Percentiles rank a stretch among this genome's conserved stretches.
These are phyloP conservation scores for Rhynchonycteris naso DNA, from an alignment of 2,797 vertebrate species.

Conservation along the genomic window DNA sequence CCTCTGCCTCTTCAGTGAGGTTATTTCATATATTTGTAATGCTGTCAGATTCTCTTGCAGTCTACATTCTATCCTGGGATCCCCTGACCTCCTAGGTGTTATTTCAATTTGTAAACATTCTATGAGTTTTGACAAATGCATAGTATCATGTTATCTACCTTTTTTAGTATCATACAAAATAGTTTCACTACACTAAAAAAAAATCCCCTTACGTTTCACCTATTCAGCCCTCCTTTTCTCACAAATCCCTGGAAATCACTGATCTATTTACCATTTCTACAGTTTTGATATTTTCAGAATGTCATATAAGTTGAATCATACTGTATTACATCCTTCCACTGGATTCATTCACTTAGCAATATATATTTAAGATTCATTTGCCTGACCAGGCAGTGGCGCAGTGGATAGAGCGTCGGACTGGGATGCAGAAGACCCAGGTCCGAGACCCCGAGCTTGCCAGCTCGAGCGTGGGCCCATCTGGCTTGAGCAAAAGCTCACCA, in stretches of 20 bases:
- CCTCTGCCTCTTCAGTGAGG: not conserved
- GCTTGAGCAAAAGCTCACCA: too few relatives aligned
- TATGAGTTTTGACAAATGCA: not conserved
- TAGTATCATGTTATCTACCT: not conserved
- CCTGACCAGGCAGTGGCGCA: too few relatives aligned
- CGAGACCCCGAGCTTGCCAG: too few relatives aligned
- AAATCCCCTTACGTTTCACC: not conserved
- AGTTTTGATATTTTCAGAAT: not conserved
- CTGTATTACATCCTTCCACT: not conserved
- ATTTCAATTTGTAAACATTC: not conserved
- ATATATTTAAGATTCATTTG: not conserved
- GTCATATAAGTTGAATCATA: not conserved
- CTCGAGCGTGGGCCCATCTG: too few relatives aligned
- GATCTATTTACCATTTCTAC: not conserved
- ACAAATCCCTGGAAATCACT: not conserved
- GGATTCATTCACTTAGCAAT: not conserved
- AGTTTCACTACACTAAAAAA: not conserved
- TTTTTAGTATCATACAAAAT: not conserved
- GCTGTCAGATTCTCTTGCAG: not conserved
- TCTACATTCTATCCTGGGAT: not conserved
- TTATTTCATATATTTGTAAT: not conserved
- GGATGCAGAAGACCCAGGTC: too few relatives aligned
- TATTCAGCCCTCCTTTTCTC: not conserved
- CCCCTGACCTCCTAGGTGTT: not conserved
- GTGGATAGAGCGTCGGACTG: too few relatives aligned